phyloP scores from a whole-genome alignment of 92 coral and sea anemone species.

The Porites lobata region DNA sequence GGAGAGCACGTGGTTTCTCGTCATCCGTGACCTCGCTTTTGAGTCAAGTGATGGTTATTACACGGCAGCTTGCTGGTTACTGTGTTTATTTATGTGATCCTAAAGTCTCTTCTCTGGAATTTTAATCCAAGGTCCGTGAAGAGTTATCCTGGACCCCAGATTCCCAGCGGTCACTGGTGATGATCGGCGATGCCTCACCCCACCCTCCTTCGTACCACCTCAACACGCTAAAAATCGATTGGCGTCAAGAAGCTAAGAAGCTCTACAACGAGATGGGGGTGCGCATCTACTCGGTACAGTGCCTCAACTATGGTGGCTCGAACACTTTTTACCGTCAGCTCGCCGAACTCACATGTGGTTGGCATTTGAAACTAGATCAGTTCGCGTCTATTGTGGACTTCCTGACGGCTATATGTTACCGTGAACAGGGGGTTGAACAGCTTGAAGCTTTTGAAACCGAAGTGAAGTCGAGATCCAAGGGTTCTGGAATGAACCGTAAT shows the following conservation, averaged over 20 bases:
- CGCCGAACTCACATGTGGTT: conserved; percentile 90
- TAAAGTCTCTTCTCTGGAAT: background rate
- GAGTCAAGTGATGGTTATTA: too few species aligned
- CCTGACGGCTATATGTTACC: conserved; percentile 93
- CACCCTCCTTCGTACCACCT: conserved; percentile 90
- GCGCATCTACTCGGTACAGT: conserved; percentile 90
- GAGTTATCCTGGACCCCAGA: conserved; percentile 93
- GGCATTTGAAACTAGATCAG: conserved; percentile 98
- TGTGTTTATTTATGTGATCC: background rate
- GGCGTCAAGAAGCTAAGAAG: conserved; percentile 93
- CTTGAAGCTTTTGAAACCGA: conserved; percentile 91
- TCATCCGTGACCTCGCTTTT: too few species aligned
- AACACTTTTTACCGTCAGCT: conserved; percentile 89
- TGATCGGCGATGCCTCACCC: conserved; percentile 97
- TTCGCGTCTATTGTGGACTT: conserved; percentile 96
- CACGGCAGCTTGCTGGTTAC: too few species aligned
- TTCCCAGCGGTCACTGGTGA: conserved; percentile 94
- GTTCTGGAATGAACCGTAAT: conserved; percentile 92
- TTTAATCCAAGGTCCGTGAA: conserved; percentile 70
- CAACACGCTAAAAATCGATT: conserved; percentile 92
- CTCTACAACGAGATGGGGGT: conserved; percentile 95
- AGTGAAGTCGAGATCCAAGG: conserved; percentile 72
- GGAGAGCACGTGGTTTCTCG: too few species aligned
- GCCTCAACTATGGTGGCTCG: conserved; percentile 81
- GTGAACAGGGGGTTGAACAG: conserved; percentile 91